Percentiles rank a stretch among this genome's conserved stretches.
Conservation (phyloP, 2,888 invertebrate species). For the Glaucopsyche alexis region DNA sequence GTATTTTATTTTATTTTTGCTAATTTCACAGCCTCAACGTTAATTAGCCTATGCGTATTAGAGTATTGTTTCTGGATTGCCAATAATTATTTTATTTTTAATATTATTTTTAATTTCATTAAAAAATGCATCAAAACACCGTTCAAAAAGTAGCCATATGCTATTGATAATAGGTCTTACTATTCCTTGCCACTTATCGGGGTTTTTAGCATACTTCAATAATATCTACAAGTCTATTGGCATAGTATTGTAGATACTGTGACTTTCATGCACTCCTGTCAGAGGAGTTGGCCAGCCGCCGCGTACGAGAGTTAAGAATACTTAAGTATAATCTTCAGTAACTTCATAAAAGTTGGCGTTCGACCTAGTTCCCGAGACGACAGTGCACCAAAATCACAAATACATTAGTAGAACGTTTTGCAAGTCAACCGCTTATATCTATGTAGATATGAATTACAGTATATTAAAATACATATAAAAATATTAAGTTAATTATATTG, state of each 20-base stretch:
- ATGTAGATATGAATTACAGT: slow-evolving; percentile 78
- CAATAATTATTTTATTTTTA: slow-evolving; percentile 70
- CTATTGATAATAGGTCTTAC: slow-evolving; percentile 71
- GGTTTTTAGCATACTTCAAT: slow-evolving; percentile 53
- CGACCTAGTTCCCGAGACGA: not conserved
- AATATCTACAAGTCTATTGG: slow-evolving; percentile 55
- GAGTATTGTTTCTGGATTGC: slow-evolving; percentile 78
- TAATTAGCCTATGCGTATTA: slow-evolving; percentile 80
- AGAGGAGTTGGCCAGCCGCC: slow-evolving; percentile 34
- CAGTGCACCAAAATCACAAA: slow-evolving; percentile 34
- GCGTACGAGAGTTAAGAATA: not conserved
- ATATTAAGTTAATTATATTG: slow-evolving; percentile 69
- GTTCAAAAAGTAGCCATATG: slow-evolving; percentile 77
- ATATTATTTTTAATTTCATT: slow-evolving; percentile 54
- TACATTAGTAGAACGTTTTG: slow-evolving; percentile 70
- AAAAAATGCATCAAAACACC: slow-evolving; percentile 79
- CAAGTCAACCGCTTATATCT: slow-evolving; percentile 66
- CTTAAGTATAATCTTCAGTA: not conserved
- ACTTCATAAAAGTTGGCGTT: slow-evolving; percentile 5
- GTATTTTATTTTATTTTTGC: slow-evolving; percentile 71
- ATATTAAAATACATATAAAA: slow-evolving; percentile 79
- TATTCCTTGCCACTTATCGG: slow-evolving; percentile 69
- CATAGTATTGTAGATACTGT: slow-evolving; percentile 53
- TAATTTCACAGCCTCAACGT: slow-evolving; percentile 80
- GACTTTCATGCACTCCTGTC: slow-evolving; percentile 40